A percentile compares a stretch with the other conserved stretches of the same genome.
phyloP scores from a whole-genome alignment of 2,797 vertebrate species.

The Typhlichthys subterraneus region DNA sequence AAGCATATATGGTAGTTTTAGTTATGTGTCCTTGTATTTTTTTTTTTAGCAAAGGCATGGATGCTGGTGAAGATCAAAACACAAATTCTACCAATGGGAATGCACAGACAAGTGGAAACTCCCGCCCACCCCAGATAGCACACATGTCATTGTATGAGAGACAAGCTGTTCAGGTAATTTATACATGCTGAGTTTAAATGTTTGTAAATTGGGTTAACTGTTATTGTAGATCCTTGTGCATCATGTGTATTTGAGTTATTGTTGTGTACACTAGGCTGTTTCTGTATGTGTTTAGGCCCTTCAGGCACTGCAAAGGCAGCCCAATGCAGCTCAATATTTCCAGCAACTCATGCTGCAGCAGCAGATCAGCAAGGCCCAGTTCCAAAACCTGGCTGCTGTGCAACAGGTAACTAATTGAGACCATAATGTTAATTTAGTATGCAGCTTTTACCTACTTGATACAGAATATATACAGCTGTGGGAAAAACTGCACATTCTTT shows the following conservation, averaged over 20 bases:
- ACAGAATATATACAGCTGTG: neutral
- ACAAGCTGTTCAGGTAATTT: conserved; percentile 92
- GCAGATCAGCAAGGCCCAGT: conserved; percentile 93
- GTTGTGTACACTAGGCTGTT: conserved; percentile 8
- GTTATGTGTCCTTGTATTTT: neutral
- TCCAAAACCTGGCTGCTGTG: conserved; percentile 94
- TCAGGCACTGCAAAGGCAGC: conserved; percentile 94
- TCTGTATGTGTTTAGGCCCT: conserved; percentile 82
- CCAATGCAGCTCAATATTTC: conserved; percentile 97
- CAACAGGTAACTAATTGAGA: conserved; percentile 84
- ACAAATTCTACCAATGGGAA: conserved; percentile 84
- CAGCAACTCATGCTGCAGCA: conserved; percentile 99
- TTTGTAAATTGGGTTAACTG: too few relatives aligned
- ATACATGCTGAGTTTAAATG: neutral
- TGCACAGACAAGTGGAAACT: conserved; percentile 85
- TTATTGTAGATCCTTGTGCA: too few relatives aligned
- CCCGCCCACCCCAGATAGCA: conserved; percentile 90
- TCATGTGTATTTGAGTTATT: neutral
- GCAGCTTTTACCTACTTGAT: neutral
- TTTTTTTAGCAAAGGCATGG: conserved; percentile 79
- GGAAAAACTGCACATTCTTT: too few relatives aligned
- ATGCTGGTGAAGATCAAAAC: conserved; percentile 94
- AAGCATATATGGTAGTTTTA: neutral
- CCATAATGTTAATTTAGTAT: neutral
- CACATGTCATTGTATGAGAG: conserved; percentile 98